Evolutionary conservation across 2,888 invertebrate species (phyloP).

Genomic region (Sericinus montela): DNA sequence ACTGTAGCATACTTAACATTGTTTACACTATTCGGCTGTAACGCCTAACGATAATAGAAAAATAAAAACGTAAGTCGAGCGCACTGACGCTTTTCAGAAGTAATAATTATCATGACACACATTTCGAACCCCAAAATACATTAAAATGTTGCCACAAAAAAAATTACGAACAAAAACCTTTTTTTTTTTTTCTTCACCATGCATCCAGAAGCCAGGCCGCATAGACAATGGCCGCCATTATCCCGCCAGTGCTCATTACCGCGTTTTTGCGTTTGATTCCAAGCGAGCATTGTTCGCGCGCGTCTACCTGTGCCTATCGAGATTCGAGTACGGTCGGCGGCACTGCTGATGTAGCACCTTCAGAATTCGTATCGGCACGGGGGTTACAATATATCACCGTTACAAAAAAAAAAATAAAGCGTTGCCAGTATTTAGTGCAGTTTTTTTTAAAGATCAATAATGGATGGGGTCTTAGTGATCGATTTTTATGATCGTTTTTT

Average conservation of each 20-base stretch:
- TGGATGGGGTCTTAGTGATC: too few relatives aligned
- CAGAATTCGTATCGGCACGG: conserved; percentile 8
- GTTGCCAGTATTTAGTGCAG: neutral
- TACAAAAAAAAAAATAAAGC: neutral
- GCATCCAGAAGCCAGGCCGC: conserved; percentile 44
- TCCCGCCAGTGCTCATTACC: conserved; percentile 73
- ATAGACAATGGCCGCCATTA: conserved; percentile 69
- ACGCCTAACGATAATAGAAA: too few relatives aligned
- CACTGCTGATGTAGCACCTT: conserved; percentile 9
- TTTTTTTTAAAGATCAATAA: conserved; percentile 16
- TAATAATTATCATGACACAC: conserved; percentile 11
- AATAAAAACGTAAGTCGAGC: neutral
- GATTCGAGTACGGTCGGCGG: conserved; percentile 23
- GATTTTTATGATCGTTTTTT: too few relatives aligned
- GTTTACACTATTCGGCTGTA: too few relatives aligned
- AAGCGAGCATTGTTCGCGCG: conserved; percentile 52
- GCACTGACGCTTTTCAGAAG: conserved; percentile 23
- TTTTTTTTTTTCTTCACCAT: conserved; percentile 22
- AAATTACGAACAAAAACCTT: conserved; percentile 14
- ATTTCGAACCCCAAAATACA: conserved; percentile 3
- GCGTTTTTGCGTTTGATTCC: conserved; percentile 54
- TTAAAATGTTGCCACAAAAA: conserved; percentile 10
- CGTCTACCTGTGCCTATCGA: conserved; percentile 65
- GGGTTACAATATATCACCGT: conserved; percentile 9
- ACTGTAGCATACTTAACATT: too few relatives aligned